phyloP scores from a whole-genome alignment of 2,113 vertebrate species.

The Nansenia antarctica region DNA sequence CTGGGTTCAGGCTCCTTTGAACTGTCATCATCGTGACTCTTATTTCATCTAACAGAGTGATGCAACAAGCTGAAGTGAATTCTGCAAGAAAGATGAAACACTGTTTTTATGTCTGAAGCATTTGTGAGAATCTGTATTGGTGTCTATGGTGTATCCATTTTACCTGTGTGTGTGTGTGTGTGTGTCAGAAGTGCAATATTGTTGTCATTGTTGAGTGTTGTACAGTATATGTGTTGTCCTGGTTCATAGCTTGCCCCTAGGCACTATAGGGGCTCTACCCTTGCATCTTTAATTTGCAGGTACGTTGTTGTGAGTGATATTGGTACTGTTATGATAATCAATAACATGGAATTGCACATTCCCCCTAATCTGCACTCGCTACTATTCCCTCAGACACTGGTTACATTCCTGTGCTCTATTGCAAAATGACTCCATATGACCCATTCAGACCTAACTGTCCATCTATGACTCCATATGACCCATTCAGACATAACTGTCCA shows the following conservation, averaged over 20 bases:
- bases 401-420: conserved; percentile 6
- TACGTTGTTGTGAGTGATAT: conserved; percentile 3
- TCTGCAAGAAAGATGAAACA: neutral
- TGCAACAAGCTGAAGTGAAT: neutral
- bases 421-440: neutral
- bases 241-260: conserved; percentile 7
- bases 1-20: neutral
- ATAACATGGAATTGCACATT: conserved; percentile 39
- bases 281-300: conserved; percentile 3
- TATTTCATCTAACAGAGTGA: neutral
- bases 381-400: neutral
- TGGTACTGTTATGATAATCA: neutral
- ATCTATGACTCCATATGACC: too few relatives aligned
- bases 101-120: neutral
- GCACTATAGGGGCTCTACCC: neutral
- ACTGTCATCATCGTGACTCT: neutral
- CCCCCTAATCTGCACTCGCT: neutral
- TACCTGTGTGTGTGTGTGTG: conserved; percentile 12
- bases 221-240: conserved; percentile 3
- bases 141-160: neutral
- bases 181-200: conserved; percentile 42
- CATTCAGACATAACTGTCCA: too few relatives aligned
- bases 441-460: too few relatives aligned
- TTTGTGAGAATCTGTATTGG: neutral
- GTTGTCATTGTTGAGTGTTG: conserved; percentile 23